phyloP scores from a whole-genome alignment of 2,797 vertebrate genomes.

The Neopelma chrysocephalum region DNA sequence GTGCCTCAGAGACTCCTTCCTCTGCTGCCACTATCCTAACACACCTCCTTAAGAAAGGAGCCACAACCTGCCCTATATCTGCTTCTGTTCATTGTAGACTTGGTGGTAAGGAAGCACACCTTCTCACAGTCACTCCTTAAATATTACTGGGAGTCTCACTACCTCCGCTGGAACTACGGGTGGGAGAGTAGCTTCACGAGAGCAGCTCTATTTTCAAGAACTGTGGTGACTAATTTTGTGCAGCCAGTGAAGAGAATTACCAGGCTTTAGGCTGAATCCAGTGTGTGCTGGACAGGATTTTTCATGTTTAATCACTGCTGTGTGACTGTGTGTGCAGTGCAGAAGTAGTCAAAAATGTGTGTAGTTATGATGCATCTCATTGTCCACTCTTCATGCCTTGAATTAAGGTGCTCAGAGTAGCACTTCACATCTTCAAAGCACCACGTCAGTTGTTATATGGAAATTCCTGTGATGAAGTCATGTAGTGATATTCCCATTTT shows the following conservation, averaged over 20 bases:
- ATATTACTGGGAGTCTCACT: background rate
- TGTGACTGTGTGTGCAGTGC: background rate
- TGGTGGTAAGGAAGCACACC: background rate
- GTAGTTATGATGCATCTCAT: background rate
- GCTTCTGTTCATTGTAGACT: background rate
- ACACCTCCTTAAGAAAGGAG: background rate
- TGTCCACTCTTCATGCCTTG: background rate
- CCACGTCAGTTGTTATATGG: background rate
- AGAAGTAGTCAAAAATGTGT: background rate
- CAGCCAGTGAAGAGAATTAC: background rate
- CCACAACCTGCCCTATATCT: background rate
- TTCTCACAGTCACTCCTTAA: background rate
- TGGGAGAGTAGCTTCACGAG: background rate
- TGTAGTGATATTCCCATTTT: background rate
- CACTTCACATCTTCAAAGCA: background rate
- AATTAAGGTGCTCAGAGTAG: background rate
- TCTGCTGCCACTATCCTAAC: background rate
- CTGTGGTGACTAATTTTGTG: background rate
- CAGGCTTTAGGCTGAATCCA: background rate
- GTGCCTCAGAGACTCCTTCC: background rate
- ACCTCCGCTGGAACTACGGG: background rate
- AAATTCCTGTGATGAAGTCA: background rate
- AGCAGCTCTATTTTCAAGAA: background rate
- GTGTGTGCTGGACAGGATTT: background rate
- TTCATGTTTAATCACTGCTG: background rate